Evolutionary conservation across 2,888 invertebrate species (phyloP), one percentile per base, ranked within the genome.

Genomic region (Hydraecia micacea): DNA sequence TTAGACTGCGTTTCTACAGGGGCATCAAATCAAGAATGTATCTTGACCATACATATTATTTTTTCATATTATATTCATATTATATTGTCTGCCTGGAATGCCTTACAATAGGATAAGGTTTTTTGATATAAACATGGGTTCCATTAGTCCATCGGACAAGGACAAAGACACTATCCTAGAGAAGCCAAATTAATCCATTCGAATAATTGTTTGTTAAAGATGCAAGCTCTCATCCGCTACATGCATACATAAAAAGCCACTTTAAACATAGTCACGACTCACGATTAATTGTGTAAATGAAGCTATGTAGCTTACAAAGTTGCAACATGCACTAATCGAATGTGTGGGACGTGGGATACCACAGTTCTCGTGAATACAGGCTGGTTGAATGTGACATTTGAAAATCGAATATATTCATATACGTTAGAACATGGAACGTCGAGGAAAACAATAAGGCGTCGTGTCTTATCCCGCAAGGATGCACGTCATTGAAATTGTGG

Each of bases 201-300:
- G 7, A 58, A 42, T 49, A 39, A n/a, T 55, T 46, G 11, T 70
- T 60, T 79, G 39, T 55, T 67, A 62, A 67, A 13, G 52, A 42
- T 62, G 39, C 55, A 36, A 58, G 39, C 11, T 15, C 25, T 68
- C 62, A 65, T 58, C n/a, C n/a, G 15, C 39, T 36, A 32, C 13
- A 62, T 36, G 36, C 36, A 5, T 65, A 62, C 63, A 32, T 69
- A 69, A 18, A 73, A 8, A 28, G 65, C 28, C 13, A 11, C 13
- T 39, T 52, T 39, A 63, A 55, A 63, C 73, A 46, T 58, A 63
- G 73, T 85, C 80, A 85, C 75, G 73, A 84, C n/a, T 52, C 69
- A 75, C 52, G 67, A 79, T 49, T 84, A 52, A 74, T 75, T 73
- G 67, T 68, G 63, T 73, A 65, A 60, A 52, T 60, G 15, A 79